Base-by-base conservation (phyloP, 2,113 vertebrate species). In the Neoarius graeffei region DNA sequence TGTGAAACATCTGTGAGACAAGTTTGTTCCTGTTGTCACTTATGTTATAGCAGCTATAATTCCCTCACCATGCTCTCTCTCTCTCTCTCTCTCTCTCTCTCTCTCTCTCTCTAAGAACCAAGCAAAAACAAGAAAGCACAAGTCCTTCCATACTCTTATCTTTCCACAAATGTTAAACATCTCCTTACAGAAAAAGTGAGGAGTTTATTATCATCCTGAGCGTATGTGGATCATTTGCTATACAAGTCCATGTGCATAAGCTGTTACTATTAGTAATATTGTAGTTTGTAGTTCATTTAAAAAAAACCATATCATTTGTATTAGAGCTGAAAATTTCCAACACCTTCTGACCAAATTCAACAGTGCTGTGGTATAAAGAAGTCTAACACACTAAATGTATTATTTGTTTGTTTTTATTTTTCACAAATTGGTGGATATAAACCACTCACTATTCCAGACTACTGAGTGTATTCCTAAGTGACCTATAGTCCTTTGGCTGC, bases 401-500 rank as follows among this genome's bases (percentile, higher is more conserved):
- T 42, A 42, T 42, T 42, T 42, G 35, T 42, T 42, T 42, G 35
- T 42, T 42, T 42, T 42, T 42, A 42, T 42, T 66, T 42, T 77
- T 50, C n/a, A 62, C n/a, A 35, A 86, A 80, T 35, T 30, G 50
- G 27, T 86, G 4, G 56, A 54, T 9, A 79, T 66, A 54, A 80
- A 30, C 60, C 27, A 2, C 48, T 25, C 30, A 69, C 25, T 35
- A 64, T 88, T 73, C 8, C 81, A 86, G 89, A 83, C 42, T 13
- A 67, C 77, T 89, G 19, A 81, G 84, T 84, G 88, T 87, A 89
- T 27, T 86, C 88, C 84, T 88, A 56, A 85, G 85, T 89, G 92
- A 93, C 90, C 19, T 91, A 90, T 91, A 90, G 64, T 42, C 62
- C 84, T 89, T 88, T 14, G 85, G 81, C 87, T 67, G 77, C 79